Base-by-base conservation (phyloP, 1,140 invertebrate species). In the Drosophila saltans region DNA sequence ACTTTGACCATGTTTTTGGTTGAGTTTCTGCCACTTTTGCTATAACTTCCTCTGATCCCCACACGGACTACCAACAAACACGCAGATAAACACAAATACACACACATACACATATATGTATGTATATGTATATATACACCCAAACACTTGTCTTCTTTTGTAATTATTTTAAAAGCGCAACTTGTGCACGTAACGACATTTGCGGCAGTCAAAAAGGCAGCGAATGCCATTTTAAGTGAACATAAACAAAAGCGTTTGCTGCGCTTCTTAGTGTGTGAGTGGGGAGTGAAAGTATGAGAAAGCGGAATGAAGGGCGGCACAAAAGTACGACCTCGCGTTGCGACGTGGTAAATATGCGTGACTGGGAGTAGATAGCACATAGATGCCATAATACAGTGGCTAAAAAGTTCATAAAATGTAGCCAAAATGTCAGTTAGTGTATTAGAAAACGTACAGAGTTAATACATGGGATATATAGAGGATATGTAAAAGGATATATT, bases 101-200 rank as follows among this genome's bases (percentile, higher is more conserved):
- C 16, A 16, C 16, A 16, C 16, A 16, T 16, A 16, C 16, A 16
- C 16, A 16, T 16, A 36, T 8, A 57, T 6, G 36, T 10, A n/a
- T 24, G 4, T 9, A 26, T 10, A 57, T n/a, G 39, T 16, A 21
- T 8, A 39, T 9, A 59, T n/a, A 21, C 57, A 59, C 16, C 16
- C 56, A 16, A 21, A 28, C 60, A 62, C 75, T 55, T 65, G 39
- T 77, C 43, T 76, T 55, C 63, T 61, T 82, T 83, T 83, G 83
- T 89, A 86, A 86, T 86, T 86, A 86, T 86, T 89, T 89, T 86
- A 89, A 86, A 89, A 86, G 83, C 84, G 80, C 84, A 88, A 86
- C 83, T 86, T 86, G 83, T 86, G 83, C 83, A 86, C 83, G 83
- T 86, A 86, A 86, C 83, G 76, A 88, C 82, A 88, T 82, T 86